Base-by-base conservation (phyloP, 2,888 invertebrate species). In the Metacarcinus magister region DNA sequence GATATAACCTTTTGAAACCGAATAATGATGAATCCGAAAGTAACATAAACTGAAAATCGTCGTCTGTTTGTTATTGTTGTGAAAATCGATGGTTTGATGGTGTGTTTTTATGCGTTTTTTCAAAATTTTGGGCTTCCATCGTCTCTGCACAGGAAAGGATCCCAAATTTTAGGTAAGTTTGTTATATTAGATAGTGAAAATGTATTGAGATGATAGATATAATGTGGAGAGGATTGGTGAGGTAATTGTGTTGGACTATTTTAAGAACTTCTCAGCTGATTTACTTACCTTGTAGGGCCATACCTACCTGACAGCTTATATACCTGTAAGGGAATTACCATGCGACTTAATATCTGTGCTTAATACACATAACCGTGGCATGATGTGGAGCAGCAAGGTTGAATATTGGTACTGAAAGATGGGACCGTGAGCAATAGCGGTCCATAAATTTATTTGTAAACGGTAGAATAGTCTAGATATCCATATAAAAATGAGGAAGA, bases 61-160 rank as follows among this genome's bases (percentile, higher is more conserved):
- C 87, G 87, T 87, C 87, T 87, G 87, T 87, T 87, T 87, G 87
- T 87, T 87, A 87, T 87, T 87, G 87, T 87, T 87, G 87, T 87
- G 87, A 87, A 87, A 87, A 87, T 87, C 87, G 39, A 87, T 87
- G 87, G 87, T 39, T 16, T 87, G 39, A n/a, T 87, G 87, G 87
- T 87, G 87, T 87, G 32, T 87, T 32, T 87, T 87, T 32, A 87
- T 32, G 87, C 87, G 87, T 32, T 87, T 87, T 87, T 87, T 39
- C 87, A 39, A 13, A 23, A 16, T 10, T 32, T 32, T 39, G 39
- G 87, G 87, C 87, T 87, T 87, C 87, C 87, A 87, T 16, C 39
- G 87, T 87, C 39, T 87, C 87, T 87, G 87, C 39, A 87, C 39
- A 87, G 87, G 87, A 39, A 87, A 32, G 87, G 16, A 87, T 39